Percentiles rank a stretch among this genome's conserved stretches.
Evolutionary conservation across 2,113 vertebrate species (phyloP).

Genomic region (Illadopsis cleaveri): DNA sequence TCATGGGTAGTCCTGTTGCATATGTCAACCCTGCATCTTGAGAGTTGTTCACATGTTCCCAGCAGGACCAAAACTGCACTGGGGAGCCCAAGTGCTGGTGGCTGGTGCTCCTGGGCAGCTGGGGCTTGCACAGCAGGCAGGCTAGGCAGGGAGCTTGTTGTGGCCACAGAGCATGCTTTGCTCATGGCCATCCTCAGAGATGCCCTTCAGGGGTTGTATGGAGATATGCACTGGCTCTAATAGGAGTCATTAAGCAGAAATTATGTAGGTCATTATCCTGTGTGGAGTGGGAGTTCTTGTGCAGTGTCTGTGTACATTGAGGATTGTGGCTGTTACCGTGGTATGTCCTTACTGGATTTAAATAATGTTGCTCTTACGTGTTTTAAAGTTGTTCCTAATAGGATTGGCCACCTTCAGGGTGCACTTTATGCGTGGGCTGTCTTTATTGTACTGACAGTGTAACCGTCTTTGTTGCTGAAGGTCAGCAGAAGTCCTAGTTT

Average conservation of each 20-base stretch:
- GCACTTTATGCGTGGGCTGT: neutral
- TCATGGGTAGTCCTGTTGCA: neutral
- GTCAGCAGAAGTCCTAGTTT: neutral
- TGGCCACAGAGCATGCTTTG: neutral
- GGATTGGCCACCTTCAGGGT: neutral
- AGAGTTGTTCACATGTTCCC: neutral
- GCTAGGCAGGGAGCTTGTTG: neutral
- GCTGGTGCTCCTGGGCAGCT: neutral
- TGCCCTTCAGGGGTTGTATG: neutral
- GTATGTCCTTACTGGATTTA: neutral
- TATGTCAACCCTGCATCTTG: neutral
- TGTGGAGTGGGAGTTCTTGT: neutral
- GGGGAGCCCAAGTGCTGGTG: neutral
- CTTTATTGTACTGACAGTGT: neutral
- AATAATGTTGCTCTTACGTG: neutral
- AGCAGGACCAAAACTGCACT: neutral
- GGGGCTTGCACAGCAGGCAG: neutral
- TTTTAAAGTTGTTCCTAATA: neutral
- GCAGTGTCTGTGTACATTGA: neutral
- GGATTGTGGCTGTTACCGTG: neutral
- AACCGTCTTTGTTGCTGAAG: neutral
- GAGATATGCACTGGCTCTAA: neutral
- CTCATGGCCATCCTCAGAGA: neutral
- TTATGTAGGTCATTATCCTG: neutral
- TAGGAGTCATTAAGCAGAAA: conserved; percentile 16